phyloP scores from a whole-genome alignment of 1,140 invertebrate genomes.

The Scaptomyza pallida region DNA sequence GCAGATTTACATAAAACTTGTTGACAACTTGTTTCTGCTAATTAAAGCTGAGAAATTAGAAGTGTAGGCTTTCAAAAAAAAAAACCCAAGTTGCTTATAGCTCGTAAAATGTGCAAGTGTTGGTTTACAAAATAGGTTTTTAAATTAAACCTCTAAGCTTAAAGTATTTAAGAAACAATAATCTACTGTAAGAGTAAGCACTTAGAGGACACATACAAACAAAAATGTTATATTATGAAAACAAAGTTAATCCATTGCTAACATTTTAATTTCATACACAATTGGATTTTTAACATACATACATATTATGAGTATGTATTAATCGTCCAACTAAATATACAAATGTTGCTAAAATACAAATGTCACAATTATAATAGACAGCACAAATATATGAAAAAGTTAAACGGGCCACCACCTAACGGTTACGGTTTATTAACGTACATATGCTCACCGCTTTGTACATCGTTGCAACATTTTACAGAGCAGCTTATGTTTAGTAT shows the following conservation, averaged over 20 bases:
- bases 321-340: conserved; percentile 3
- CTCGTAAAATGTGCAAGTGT: conserved; percentile 67
- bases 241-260: background rate
- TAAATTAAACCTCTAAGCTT: background rate
- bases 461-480: conserved; percentile 73
- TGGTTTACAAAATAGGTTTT: background rate
- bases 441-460: conserved; percentile 36
- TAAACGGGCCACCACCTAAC: conserved; percentile 62
- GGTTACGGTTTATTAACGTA: conserved; percentile 32
- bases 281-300: conserved; percentile 15
- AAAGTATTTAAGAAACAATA: background rate
- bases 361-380: conserved; percentile 17
- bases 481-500: conserved; percentile 69
- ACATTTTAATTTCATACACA: conserved; percentile 47
- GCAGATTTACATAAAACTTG: conserved; percentile 8
- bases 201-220: conserved; percentile 1
- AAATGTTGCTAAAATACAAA: conserved; percentile 4
- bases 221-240: background rate
- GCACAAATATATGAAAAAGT: conserved; percentile 32
- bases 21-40: background rate
- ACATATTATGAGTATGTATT: conserved; percentile 22
- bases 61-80: too few relatives aligned
- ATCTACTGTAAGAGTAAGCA: background rate
- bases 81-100: conserved; percentile 46
- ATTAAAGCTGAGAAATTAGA: background rate